Evolutionary conservation across 2,888 invertebrate species (phyloP).

Genomic region (Ferrisia virgata): DNA sequence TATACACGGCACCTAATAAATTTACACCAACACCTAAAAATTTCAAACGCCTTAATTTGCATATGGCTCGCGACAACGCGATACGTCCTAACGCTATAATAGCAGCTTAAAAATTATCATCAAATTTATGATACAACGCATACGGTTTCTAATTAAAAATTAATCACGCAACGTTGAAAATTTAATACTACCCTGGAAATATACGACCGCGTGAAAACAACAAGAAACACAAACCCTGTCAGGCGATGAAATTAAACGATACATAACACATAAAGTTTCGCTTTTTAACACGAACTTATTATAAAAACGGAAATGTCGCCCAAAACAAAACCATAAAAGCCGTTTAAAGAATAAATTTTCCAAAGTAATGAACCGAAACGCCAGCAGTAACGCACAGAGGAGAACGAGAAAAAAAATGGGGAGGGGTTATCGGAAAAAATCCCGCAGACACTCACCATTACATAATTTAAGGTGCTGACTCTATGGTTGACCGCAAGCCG

Average conservation of each 20-base stretch:
- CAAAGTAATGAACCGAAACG: slow-evolving; percentile 33
- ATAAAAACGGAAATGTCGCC: slow-evolving; percentile 26
- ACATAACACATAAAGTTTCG: slow-evolving; percentile 32
- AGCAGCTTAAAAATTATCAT: neutral
- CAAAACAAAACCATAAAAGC: slow-evolving; percentile 33
- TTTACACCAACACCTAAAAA: neutral
- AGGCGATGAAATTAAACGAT: slow-evolving; percentile 33
- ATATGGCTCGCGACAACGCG: neutral
- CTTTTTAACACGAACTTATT: slow-evolving; percentile 33
- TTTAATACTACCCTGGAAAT: slow-evolving; percentile 32
- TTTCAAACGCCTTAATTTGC: slow-evolving; percentile 19
- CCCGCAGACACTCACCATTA: slow-evolving; percentile 23
- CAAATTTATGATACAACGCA: slow-evolving; percentile 21
- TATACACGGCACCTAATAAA: slow-evolving; percentile 15
- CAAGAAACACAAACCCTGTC: slow-evolving; percentile 32
- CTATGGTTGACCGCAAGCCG: slow-evolving; percentile 42
- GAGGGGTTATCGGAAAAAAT: neutral
- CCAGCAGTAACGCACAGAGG: too few relatives aligned
- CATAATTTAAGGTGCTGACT: slow-evolving; percentile 30
- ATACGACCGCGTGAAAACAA: slow-evolving; percentile 31
- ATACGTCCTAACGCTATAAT: neutral
- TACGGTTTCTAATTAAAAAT: slow-evolving; percentile 29
- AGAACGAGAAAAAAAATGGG: neutral
- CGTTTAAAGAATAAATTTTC: slow-evolving; percentile 38
- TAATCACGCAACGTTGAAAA: slow-evolving; percentile 33